Evolutionary conservation across 2,888 invertebrate genomes (phyloP), one percentile per base, ranked within the genome.

Genomic region (Brenthis hecate): DNA sequence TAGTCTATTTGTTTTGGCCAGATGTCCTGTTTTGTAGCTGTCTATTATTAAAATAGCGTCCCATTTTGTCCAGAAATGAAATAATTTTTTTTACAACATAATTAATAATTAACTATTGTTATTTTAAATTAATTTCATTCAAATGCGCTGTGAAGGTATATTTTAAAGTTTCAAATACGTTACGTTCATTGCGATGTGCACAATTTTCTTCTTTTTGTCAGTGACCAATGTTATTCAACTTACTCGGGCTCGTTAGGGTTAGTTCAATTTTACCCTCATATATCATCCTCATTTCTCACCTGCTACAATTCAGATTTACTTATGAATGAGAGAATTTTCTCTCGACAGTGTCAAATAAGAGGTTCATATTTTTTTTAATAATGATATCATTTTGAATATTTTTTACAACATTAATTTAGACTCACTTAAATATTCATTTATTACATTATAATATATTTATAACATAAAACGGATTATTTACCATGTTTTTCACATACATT

Each of bases 1-100:
- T 65, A 57, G 65, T 51, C 47, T 55, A 61, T 58, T 72, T 69
- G 67, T 72, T 70, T 68, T 58, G 64, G 32, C 66, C 60, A 65
- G 65, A 57, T 57, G 60, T 68, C 62, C 57, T 48, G 56, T 65
- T 53, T 57, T 61, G 36, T 61, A 28, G 19, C 67, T 14, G 43
- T 36, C 13, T 14, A 19, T 62, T 32, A n/a, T 62, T 53, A 11
- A 19, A 36, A 43, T 53, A 43, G 32, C 51, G 28, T 62, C 19
- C 50, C 51, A 19, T 62, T 62, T 43, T 53, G 43, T 53, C 36
- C 8, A 36, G 36, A 36, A 36, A 36, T 1, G 8, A 36, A 36
- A 36, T 8, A 1, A 36, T 3, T 0, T 3, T 23, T 23, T 3
- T 23, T 23, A 23, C 23, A 23, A 23, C 2, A 23, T 23, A 23